phyloP scores from a whole-genome alignment of 2,888 invertebrate species.

The Thecophora atra region DNA sequence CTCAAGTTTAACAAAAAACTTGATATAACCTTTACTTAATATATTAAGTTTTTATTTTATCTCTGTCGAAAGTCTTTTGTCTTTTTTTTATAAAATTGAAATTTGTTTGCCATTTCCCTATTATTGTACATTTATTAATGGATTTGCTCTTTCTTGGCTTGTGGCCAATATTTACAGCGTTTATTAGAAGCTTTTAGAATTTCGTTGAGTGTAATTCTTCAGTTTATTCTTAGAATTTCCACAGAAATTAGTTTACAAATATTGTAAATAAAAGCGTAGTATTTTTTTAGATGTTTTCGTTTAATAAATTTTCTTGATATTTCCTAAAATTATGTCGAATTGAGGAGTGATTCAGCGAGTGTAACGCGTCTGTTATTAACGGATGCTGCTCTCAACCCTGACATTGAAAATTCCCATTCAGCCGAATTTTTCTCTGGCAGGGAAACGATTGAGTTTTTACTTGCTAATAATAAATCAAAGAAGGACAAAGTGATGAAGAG shows the following conservation, averaged over 20 bases:
- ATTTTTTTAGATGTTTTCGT: background rate
- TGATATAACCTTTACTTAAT: too few relatives aligned
- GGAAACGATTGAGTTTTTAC: background rate
- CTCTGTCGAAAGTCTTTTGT: too few relatives aligned
- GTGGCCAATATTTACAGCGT: conserved; percentile 20
- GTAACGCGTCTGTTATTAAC: conserved; percentile 6
- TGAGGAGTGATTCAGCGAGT: conserved; percentile 8
- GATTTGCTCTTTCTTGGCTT: conserved; percentile 2
- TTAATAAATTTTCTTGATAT: background rate
- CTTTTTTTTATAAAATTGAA: background rate
- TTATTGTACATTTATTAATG: background rate
- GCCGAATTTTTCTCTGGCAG: conserved; percentile 12
- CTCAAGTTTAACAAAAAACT: too few relatives aligned
- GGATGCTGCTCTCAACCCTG: conserved; percentile 26
- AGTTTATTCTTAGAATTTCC: conserved; percentile 11
- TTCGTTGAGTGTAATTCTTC: background rate
- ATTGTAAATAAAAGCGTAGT: background rate
- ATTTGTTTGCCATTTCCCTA: background rate
- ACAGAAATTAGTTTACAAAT: conserved; percentile 13
- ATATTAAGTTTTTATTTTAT: too few relatives aligned
- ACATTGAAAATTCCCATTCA: conserved; percentile 31
- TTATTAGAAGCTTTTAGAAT: background rate
- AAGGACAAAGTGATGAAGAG: conserved; percentile 9
- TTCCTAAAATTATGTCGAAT: conserved; percentile 3
- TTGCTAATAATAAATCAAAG: conserved; percentile 11